Conservation (phyloP, 2,888 invertebrate genomes). For the Magallana nippona region DNA sequence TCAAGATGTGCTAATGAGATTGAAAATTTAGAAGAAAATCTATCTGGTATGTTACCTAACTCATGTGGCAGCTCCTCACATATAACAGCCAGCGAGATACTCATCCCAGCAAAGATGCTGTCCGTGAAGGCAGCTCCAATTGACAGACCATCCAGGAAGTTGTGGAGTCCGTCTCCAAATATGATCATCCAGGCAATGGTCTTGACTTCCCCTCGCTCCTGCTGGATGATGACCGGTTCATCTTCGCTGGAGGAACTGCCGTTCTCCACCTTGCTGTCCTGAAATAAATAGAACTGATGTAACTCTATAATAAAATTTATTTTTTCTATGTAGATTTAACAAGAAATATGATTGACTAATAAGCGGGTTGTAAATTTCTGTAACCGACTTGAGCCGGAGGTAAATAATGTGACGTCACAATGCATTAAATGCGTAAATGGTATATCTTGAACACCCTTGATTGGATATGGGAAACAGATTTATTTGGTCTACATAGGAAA, state of each 20-base stretch:
- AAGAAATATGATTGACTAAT: too few relatives aligned
- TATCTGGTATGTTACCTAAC: conserved; percentile 80
- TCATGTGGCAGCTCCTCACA: conserved; percentile 86
- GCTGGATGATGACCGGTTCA: not conserved
- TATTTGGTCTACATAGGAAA: too few relatives aligned
- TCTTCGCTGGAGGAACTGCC: not conserved
- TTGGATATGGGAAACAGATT: too few relatives aligned
- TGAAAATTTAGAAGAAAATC: not conserved
- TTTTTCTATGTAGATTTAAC: too few relatives aligned
- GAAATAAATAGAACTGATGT: not conserved
- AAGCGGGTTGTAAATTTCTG: too few relatives aligned
- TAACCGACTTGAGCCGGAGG: too few relatives aligned
- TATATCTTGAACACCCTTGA: too few relatives aligned
- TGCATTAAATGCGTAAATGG: too few relatives aligned
- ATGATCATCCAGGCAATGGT: conserved; percentile 86
- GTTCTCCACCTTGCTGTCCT: conserved; percentile 24
- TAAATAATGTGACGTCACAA: too few relatives aligned
- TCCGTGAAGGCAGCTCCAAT: conserved; percentile 84
- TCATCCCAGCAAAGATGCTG: conserved; percentile 82
- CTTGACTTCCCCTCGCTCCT: conserved; percentile 69
- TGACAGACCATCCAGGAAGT: conserved; percentile 84
- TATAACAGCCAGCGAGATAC: conserved; percentile 83
- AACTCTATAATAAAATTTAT: too few relatives aligned
- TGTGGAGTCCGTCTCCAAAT: conserved; percentile 85
- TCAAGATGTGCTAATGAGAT: not conserved